These are phyloP conservation scores for Drosophila parvula DNA, from an alignment of 1,140 invertebrate genomes.

Conservation along the genomic window DNA sequence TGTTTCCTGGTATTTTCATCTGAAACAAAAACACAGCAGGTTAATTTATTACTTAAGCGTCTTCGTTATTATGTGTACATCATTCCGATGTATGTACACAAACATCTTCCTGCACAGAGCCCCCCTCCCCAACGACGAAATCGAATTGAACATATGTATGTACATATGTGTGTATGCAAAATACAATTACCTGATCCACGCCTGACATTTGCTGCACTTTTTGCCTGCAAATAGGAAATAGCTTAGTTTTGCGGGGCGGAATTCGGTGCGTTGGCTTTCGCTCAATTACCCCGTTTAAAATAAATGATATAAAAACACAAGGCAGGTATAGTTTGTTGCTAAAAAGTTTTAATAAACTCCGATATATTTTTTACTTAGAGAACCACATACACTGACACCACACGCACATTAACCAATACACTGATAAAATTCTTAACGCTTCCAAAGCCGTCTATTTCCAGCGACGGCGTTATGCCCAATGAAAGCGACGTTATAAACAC, in stretches of 20 bases:
- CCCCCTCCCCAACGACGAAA: slow-evolving; percentile 24
- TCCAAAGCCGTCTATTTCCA: slow-evolving; percentile 42
- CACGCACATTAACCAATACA: slow-evolving; percentile 63
- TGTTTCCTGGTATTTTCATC: slow-evolving; percentile 82
- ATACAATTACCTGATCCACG: slow-evolving; percentile 81
- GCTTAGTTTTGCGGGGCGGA: slow-evolving; percentile 12
- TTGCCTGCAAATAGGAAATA: slow-evolving; percentile 57
- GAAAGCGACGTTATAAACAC: slow-evolving; percentile 8
- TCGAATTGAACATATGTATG: slow-evolving; percentile 39
- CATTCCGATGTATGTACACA: slow-evolving; percentile 31
- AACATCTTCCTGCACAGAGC: slow-evolving; percentile 33
- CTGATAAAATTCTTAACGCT: slow-evolving; percentile 45
- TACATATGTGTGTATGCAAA: slow-evolving; percentile 67
- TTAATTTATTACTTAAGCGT: slow-evolving; percentile 29
- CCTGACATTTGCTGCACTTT: slow-evolving; percentile 80
- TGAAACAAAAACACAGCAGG: slow-evolving; percentile 57
- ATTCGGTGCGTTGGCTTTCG: background rate
- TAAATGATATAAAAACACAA: slow-evolving; percentile 78
- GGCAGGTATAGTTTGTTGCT: slow-evolving; percentile 58
- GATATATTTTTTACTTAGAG: slow-evolving; percentile 74
- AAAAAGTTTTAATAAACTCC: slow-evolving; percentile 66
- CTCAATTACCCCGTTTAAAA: slow-evolving; percentile 52
- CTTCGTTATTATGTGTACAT: slow-evolving; percentile 16
- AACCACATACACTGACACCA: slow-evolving; percentile 62
- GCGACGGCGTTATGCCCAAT: slow-evolving; percentile 38